These are phyloP conservation scores for Andrena marginata DNA, from an alignment of 2,888 invertebrate species.

Conservation along the genomic window DNA sequence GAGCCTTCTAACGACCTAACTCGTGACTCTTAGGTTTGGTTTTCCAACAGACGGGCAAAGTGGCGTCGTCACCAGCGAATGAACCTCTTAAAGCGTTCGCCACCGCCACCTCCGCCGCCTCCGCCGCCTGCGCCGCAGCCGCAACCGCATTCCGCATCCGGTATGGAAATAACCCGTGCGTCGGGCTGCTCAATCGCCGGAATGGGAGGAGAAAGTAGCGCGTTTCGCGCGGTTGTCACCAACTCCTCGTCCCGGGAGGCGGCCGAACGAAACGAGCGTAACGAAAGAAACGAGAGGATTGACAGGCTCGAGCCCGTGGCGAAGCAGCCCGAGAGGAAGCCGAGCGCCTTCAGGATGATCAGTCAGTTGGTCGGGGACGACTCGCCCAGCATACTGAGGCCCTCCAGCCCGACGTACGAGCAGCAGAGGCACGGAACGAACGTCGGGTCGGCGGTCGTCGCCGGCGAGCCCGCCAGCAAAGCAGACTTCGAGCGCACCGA, in stretches of 20 bases:
- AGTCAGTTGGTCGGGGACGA: conserved; percentile 82
- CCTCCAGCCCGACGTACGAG: conserved; percentile 69
- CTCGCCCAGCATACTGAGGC: conserved; percentile 68
- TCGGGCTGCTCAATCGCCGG: conserved; percentile 84
- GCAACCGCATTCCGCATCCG: conserved; percentile 80
- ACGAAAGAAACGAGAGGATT: conserved; percentile 61
- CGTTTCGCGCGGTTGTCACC: conserved; percentile 92
- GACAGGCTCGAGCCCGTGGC: conserved; percentile 64
- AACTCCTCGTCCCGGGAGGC: conserved; percentile 84
- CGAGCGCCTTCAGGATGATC: conserved; percentile 83
- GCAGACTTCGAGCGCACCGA: conserved; percentile 60
- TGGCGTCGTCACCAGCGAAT: conserved; percentile 98
- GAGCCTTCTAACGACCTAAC: conserved; percentile 87
- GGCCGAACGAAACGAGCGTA: conserved; percentile 54
- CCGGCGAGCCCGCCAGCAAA: conserved; percentile 44
- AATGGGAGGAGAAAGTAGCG: conserved; percentile 97
- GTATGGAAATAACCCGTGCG: conserved; percentile 80
- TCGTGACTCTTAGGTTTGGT: conserved; percentile 98
- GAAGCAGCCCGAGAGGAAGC: conserved; percentile 76
- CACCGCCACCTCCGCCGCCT: conserved; percentile 86
- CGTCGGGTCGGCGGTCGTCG: conserved; percentile 16
- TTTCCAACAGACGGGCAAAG: conserved; percentile 99
- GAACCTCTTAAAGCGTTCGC: conserved; percentile 94
- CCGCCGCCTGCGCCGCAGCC: conserved; percentile 84
- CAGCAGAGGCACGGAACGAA: conserved; percentile 76